A percentile compares a stretch with the other conserved stretches of the same genome.
Evolutionary conservation across 2,113 vertebrate genomes (phyloP).

Genomic region (Camelus bactrianus): DNA sequence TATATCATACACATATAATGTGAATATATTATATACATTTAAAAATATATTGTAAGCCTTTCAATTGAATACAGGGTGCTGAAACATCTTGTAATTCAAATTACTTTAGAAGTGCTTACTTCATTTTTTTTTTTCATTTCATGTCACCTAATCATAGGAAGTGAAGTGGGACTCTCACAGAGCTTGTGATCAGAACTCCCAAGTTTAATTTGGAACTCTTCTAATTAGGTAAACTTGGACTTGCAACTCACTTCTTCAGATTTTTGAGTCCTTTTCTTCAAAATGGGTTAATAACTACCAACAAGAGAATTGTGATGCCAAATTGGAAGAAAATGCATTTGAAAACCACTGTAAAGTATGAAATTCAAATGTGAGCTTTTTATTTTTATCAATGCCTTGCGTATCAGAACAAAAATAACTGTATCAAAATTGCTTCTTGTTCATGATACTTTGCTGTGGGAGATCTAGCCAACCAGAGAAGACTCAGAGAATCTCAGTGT

Average conservation of each 20-base stretch:
- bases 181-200: neutral
- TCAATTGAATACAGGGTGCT: neutral
- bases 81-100: neutral
- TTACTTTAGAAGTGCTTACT: neutral
- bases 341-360: neutral
- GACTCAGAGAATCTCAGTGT: neutral
- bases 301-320: neutral
- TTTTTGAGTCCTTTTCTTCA: neutral
- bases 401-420: slow-evolving; percentile 16
- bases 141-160: neutral
- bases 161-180: neutral
- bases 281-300: neutral
- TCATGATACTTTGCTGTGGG: neutral
- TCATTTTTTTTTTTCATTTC: neutral
- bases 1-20: neutral
- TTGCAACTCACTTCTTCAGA: neutral
- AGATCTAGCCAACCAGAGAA: neutral
- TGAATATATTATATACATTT: neutral
- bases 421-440: neutral
- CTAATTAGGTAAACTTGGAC: neutral
- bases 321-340: neutral
- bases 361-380: slow-evolving; percentile 23
- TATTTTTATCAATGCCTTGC: neutral
- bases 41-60: neutral
- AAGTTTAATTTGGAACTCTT: neutral